phyloP scores from a whole-genome alignment of 2,888 invertebrate species.

The Thereva unica region DNA sequence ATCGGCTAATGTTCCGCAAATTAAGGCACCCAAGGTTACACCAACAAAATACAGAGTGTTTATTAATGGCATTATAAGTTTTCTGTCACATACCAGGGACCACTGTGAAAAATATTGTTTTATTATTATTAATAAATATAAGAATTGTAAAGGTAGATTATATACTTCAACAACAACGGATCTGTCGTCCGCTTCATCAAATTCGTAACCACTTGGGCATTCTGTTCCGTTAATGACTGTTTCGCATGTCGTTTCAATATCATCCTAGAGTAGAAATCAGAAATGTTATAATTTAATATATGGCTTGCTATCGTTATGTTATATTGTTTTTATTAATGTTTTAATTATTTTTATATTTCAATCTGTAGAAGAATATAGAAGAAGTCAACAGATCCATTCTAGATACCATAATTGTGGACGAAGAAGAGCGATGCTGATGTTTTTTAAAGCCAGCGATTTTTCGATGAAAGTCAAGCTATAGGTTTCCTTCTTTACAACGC shows the following conservation, averaged over 20 bases:
- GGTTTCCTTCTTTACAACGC: too few relatives aligned
- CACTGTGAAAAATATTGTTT: slow-evolving; percentile 47
- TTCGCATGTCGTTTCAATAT: slow-evolving; percentile 32
- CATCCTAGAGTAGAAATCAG: slow-evolving; percentile 14
- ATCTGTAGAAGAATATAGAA: too few relatives aligned
- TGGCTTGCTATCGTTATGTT: neutral
- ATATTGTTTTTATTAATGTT: neutral
- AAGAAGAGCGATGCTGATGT: too few relatives aligned
- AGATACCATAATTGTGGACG: too few relatives aligned
- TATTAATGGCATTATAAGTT: slow-evolving; percentile 51
- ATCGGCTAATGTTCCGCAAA: slow-evolving; percentile 57
- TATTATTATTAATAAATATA: slow-evolving; percentile 1
- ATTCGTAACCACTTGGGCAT: slow-evolving; percentile 46
- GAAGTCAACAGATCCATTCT: too few relatives aligned
- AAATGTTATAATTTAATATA: neutral
- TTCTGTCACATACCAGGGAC: slow-evolving; percentile 56
- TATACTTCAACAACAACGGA: slow-evolving; percentile 44
- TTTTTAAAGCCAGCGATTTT: too few relatives aligned
- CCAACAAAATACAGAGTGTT: slow-evolving; percentile 56
- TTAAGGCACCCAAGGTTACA: slow-evolving; percentile 56
- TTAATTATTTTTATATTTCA: neutral
- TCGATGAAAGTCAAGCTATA: too few relatives aligned
- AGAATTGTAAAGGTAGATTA: neutral
- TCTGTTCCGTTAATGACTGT: slow-evolving; percentile 43
- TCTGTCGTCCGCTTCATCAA: slow-evolving; percentile 47